A percentile compares a stretch with the other conserved stretches of the same genome.
phyloP scores from a whole-genome alignment of 2,113 vertebrate species.

The Daboia siamensis region DNA sequence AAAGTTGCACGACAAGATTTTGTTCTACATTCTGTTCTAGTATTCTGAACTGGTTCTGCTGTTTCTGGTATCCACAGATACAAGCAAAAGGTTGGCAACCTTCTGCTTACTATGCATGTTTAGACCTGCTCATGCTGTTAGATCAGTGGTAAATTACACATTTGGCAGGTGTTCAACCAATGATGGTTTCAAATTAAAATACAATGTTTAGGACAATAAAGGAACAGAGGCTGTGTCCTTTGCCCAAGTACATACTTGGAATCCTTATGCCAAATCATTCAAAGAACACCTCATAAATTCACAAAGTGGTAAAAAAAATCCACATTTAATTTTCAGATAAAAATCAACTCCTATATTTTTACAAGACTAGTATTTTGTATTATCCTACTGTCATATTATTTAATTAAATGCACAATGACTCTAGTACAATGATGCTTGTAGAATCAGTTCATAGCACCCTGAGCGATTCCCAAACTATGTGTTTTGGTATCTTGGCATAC shows the following conservation, averaged over 20 bases:
- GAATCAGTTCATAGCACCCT: not conserved
- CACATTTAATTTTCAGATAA: not conserved
- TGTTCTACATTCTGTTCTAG: slow-evolving; percentile 74
- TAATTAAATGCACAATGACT: not conserved
- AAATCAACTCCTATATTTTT: not conserved
- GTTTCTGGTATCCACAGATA: slow-evolving; percentile 99
- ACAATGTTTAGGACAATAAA: slow-evolving; percentile 73
- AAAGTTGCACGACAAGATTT: slow-evolving; percentile 85
- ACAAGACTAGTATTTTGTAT: slow-evolving; percentile 24
- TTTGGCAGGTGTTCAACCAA: slow-evolving; percentile 79
- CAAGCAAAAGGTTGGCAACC: slow-evolving; percentile 83
- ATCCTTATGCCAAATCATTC: slow-evolving; percentile 34
- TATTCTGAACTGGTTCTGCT: slow-evolving; percentile 90
- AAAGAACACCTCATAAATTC: slow-evolving; percentile 37
- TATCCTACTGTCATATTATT: slow-evolving; percentile 17
- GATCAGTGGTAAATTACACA: slow-evolving; percentile 78
- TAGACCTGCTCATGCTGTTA: slow-evolving; percentile 89
- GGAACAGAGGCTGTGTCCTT: slow-evolving; percentile 68
- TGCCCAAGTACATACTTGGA: slow-evolving; percentile 54
- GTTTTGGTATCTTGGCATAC: not conserved
- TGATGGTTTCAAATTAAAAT: slow-evolving; percentile 71
- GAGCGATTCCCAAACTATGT: not conserved
- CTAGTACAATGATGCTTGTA: not conserved
- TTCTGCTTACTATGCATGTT: slow-evolving; percentile 81
- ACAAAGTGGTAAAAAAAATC: slow-evolving; percentile 14